A percentile compares a stretch with the other conserved stretches of the same genome.
phyloP scores from a whole-genome alignment of 2,113 vertebrate species.

The Jaculus jaculus region DNA sequence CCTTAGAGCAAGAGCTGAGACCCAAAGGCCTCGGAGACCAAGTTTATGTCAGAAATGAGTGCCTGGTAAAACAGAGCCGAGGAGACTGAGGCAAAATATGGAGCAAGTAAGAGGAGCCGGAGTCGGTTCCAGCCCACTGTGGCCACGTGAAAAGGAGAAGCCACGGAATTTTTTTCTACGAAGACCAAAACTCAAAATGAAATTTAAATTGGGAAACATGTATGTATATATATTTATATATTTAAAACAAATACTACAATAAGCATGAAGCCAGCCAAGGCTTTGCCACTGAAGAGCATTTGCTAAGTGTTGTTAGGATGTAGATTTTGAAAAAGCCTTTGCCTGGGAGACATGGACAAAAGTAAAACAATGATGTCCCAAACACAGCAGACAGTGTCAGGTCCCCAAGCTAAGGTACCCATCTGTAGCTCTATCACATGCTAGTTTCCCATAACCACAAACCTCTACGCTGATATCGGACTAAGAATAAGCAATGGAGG shows the following conservation, averaged over 20 bases:
- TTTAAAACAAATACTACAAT: too few species aligned
- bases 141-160: background rate
- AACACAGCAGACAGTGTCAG: background rate
- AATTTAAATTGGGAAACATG: background rate
- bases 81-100: background rate
- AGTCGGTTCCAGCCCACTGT: background rate
- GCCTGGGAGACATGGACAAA: background rate
- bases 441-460: background rate
- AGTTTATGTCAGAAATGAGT: background rate
- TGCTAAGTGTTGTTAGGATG: background rate
- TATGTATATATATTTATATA: background rate
- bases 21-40: background rate
- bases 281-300: background rate
- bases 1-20: background rate
- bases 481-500: background rate
- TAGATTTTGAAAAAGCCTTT: background rate
- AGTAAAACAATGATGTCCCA: background rate
- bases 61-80: background rate
- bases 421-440: background rate
- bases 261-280: background rate
- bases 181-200: conserved; percentile 28
- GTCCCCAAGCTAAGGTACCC: background rate
- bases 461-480: background rate
- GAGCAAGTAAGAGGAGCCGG: background rate
- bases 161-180: background rate